These are phyloP conservation scores for Antennarius maculatus DNA, from an alignment of 2,797 vertebrate genomes.

Conservation along the genomic window DNA sequence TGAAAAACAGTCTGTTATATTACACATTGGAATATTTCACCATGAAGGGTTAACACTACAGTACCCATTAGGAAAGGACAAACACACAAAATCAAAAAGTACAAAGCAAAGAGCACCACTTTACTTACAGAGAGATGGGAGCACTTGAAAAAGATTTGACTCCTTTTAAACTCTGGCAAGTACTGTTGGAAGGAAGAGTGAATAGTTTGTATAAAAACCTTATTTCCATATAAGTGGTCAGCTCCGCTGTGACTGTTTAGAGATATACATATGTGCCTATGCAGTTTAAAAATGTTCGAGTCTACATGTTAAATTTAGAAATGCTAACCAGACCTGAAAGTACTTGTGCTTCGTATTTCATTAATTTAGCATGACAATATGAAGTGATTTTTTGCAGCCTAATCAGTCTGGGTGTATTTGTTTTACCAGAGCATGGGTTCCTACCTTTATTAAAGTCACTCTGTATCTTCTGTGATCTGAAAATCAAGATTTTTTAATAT, in stretches of 20 bases:
- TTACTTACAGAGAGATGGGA: too few relatives aligned
- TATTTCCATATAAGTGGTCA: not conserved
- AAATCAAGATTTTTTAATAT: too few relatives aligned
- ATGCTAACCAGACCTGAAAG: not conserved
- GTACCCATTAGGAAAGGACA: slow-evolving; percentile 34
- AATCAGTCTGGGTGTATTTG: too few relatives aligned
- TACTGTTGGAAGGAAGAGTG: not conserved
- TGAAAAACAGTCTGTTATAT: slow-evolving; percentile 5
- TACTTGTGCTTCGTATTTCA: not conserved
- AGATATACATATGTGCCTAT: too few relatives aligned
- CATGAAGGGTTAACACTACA: slow-evolving; percentile 29
- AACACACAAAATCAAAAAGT: slow-evolving; percentile 6
- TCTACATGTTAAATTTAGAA: slow-evolving; percentile 1
- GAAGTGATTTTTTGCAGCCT: too few relatives aligned
- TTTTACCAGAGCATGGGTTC: too few relatives aligned
- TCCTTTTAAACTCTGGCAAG: too few relatives aligned
- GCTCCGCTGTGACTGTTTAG: not conserved
- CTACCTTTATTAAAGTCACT: too few relatives aligned
- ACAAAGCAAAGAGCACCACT: not conserved
- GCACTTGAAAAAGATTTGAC: too few relatives aligned
- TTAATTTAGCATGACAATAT: too few relatives aligned
- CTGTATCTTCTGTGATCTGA: too few relatives aligned
- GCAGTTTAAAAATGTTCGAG: not conserved
- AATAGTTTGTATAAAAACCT: not conserved
- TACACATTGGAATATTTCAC: slow-evolving; percentile 22